Evolutionary conservation across 2,797 vertebrate genomes (phyloP), one percentile per base, ranked within the genome.

Genomic region (Phoebastria nigripes): DNA sequence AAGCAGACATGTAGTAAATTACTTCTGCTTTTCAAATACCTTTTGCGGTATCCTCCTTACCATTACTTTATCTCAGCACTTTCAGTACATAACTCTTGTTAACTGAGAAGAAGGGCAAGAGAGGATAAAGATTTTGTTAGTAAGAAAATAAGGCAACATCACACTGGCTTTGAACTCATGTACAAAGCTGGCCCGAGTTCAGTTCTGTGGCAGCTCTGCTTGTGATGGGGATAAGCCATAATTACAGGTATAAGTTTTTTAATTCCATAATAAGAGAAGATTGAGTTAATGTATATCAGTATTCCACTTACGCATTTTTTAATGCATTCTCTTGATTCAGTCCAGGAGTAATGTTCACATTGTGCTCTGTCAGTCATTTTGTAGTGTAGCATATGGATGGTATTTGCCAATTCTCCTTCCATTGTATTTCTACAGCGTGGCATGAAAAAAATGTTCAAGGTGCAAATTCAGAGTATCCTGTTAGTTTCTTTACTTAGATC

Each of bases 1-100:
- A 97, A 97, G 96, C 97, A 97, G 97, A 97, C 97, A 51, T 65
- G 86, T 94, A 97, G 97, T 98, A 98, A 98, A 98, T 97, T 97
- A 97, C 96, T 95, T 72, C 83, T 96, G 91, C 93, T 96, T 98
- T 97, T 97, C 97, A 96, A 97, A 97, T 94, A 97, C 94, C 96
- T 96, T 95, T 91, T 96, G 96, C 20, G 15, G 97, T 95, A 96
- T 97, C 97, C 96, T 97, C 96, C 96, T 98, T 94, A 96, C 97
- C 95, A 91, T 98, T 98, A 96, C 97, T 98, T 98, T 98, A 97
- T 98, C 98, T 98, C 97, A 97, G 98, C 97, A 96, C 96, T 97
- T 97, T 96, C 56, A 88, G 96, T 93, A 86, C 97, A 96, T 95
- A 96, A 98, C 95, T 96, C 97, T 97, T 96, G 90, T 94, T 97